Base-by-base conservation (phyloP, 1,140 invertebrate species). In the Apis laboriosa region DNA sequence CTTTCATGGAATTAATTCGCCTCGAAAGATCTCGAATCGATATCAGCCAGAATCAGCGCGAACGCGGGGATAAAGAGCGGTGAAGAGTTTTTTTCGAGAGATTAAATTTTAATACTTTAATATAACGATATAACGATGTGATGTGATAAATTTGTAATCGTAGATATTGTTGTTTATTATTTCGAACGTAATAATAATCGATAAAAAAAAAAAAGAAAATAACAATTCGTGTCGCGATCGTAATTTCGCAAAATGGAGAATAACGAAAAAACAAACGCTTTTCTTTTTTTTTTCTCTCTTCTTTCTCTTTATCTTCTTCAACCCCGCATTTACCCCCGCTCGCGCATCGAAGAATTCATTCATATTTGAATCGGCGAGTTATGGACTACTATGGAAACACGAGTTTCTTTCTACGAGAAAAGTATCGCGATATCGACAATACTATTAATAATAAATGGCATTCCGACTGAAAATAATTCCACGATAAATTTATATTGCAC, bases 1-100 rank as follows among this genome's bases (percentile, higher is more conserved):
- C 56, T 49, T 74, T 49, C 72, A 58, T 75, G 43, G 28, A 61
- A 75, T 73, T 73, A 56, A 73, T 61, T 61, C 9, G 21, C 34
- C 34, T 1, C 7, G 34, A 4, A 51, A 49, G 34, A 34, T 43
- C 19, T 73, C 15, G 43, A 77, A 77, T 77, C 75, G 51, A 77
- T 77, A 66, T 5, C 17, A 19, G 13, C 17, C 11, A 15, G 49
- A 63, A 51, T 34, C n/a, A 43, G 15, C 43, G 56, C 21, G 56
- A 9, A n/a, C 13, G 0, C 43, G 17, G 19, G n/a, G 19, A 1
- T 24, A 17, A 1, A 21, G 8, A 1, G 19, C 2, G 13, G 8
- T 53, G 1, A 17, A 53, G 55, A n/a, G 15, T 24, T 43, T 63
- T 34, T 43, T 43, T 7, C 34, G 34, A 4, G 4, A 7, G 34